Evolutionary conservation across 2,888 invertebrate species (phyloP), one percentile per base, ranked within the genome.

Genomic region (Tridacna crocea): DNA sequence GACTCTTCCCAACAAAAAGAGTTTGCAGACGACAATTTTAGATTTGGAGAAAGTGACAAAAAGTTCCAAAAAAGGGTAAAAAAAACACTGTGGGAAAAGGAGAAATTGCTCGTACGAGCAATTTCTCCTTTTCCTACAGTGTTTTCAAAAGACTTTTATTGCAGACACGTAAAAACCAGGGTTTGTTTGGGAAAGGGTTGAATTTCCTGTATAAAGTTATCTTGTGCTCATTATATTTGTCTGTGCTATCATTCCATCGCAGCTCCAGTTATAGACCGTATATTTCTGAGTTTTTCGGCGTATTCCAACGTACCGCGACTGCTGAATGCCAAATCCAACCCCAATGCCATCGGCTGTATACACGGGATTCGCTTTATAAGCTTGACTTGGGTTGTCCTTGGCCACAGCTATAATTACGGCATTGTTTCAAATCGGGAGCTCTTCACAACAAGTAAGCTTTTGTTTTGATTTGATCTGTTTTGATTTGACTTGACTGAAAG

Each of bases 331-430:
- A 83, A 85, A 46, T 82, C 82, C 13, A 84, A 94, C 0, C 87
- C 89, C 47, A 94, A 95, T 65, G 96, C 96, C 88, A 96, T 97
- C 86, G 95, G 96, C 51, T 96, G 97, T 91, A 96, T 97, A 83
- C 96, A 97, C 88, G 96, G 97, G 10, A 95, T 97, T 36, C 95
- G 96, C 85, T 96, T 91, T 72, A 72, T 91, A 47, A 91, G 91
- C 77, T 82, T 91, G 51, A 89, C 89, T 10, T 91, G 91, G 91
- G 89, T 91, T 3, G 88, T 91, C 13, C 85, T 91, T 0, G 91
- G 91, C 8, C 91, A 91, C 73, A 89, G 90, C 0, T 89, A 85
- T 48, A 87, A 89, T 68, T 91, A 91, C 77, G 89, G 89, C 3
- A 85, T 90, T 11, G 78, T 91, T 1, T 89, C 87, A 4, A 79